Evolutionary conservation across 2,888 invertebrate species (phyloP), one percentile per base, ranked within the genome.

Genomic region (Hypomecis atomaria): DNA sequence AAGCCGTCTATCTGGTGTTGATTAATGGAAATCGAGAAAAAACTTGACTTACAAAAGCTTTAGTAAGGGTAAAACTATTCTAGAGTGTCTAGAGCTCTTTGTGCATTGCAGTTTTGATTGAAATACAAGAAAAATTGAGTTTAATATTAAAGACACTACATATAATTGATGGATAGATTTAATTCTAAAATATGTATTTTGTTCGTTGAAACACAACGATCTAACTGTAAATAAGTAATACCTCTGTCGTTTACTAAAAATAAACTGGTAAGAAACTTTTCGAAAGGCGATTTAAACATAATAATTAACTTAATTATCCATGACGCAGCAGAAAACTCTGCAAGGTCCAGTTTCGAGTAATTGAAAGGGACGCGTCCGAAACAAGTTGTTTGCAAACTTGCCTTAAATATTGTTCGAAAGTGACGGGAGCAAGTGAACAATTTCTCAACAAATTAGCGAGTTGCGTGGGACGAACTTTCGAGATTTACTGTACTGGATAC

Each of bases 291-390:
- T 43, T 59, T 40, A 47, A 64, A 66, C 57, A 55, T 67, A 60
- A 62, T 66, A 66, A 71, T 71, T 67, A 62, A 44, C 66, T 69
- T 72, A 74, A 74, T 74, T 70, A 73, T 71, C 66, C 58, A 67
- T 69, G 76, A 78, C 75, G 73, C 75, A 70, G 52, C 64, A 67
- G 57, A 65, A 67, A 79, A 76, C 72, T 76, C 59, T 62, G 70
- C 72, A 77, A 78, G 72, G 74, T 72, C 70, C 74, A 71, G 77
- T 82, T 81, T 77, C 77, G 66, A 73, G 71, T 83, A 86, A 86
- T 87, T 84, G 77, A 79, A 86, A 77, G 79, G 78, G 80, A 80
- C 82, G 76, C 79, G 75, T 76, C 75, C 72, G 65, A 77, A 78
- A 77, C 78, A 80, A 80, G 74, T 84, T 80, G 76, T 79, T 80